phyloP scores from a whole-genome alignment of 2,797 vertebrate genomes.

The Tadarida brasiliensis region DNA sequence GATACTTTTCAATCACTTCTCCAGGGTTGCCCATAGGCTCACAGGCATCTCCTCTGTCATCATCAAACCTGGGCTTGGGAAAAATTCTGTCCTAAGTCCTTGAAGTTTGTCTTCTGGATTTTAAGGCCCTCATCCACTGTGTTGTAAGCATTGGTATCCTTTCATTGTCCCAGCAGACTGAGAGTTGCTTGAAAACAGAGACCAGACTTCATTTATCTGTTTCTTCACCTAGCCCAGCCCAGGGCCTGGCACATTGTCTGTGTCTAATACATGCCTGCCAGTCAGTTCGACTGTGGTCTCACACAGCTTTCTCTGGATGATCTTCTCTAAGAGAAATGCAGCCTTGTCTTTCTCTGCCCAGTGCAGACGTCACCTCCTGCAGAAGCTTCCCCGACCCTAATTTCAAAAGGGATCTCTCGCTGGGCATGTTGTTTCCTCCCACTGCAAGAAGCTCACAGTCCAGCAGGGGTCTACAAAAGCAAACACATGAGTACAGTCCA shows the following conservation, averaged over 20 bases:
- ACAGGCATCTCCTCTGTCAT: background rate
- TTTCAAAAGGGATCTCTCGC: background rate
- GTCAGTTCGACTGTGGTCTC: accelerated
- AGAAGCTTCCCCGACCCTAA: background rate
- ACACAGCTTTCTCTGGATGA: background rate
- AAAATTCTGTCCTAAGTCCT: background rate
- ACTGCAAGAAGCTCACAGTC: background rate
- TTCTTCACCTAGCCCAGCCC: background rate
- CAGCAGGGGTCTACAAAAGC: background rate
- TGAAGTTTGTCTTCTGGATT: background rate
- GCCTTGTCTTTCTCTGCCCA: background rate
- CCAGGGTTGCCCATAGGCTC: background rate
- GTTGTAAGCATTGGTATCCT: background rate
- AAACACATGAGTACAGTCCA: background rate
- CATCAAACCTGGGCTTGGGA: background rate
- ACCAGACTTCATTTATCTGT: background rate
- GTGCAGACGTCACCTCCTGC: background rate
- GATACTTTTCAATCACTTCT: background rate
- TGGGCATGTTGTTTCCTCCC: background rate
- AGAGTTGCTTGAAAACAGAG: background rate
- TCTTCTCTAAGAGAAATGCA: background rate
- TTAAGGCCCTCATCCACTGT: background rate
- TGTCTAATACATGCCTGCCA: background rate
- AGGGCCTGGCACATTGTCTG: background rate
- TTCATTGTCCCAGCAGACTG: background rate